Evolutionary conservation across 2,113 vertebrate species (phyloP), one percentile per base, ranked within the genome.

Genomic region (Caranx melampygus): DNA sequence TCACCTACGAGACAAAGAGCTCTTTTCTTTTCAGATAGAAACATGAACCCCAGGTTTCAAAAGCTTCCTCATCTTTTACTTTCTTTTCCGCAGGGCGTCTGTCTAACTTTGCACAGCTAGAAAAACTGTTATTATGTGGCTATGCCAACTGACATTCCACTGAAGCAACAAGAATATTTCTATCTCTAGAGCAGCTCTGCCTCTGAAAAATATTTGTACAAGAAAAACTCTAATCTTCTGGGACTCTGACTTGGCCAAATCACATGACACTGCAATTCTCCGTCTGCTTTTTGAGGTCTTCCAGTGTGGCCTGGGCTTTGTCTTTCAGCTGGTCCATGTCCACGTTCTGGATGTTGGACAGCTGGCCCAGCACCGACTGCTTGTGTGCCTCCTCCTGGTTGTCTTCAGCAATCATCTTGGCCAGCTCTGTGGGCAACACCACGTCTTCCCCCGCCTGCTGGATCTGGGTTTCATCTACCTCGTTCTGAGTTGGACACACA

Each of bases 391-490:
- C 97, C 79, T 99, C 97, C 87, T 98, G 96, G 58, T 96, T 96
- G 93, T 99, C 97, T 83, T 99, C 96, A 3, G 97, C 97, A 0
- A 99, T 99, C 98, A 99, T 99, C 96, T 98, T 98, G 88, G 97
- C 98, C 92, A 99, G 92, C 92, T 99, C 98, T 18, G 95, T 96
- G 65, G 98, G 98, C 80, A 99, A 90, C 75, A 96, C 95, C 90
- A 99, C 96, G 0, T 99, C 97, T 0, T 97, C 96, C 33, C 95
- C 95, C 0, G 97, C 97, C 89, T 97, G 93, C 91, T 99, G 98
- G 93, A 99, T 97, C 95, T 99, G 98, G 77, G 95, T 96, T 82
- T 98, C 98, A 1, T 99, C 98, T 0, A 92, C 63, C 81, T 98
- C 97, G 0, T 96, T 99, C 98, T 99, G 92, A 69, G 45, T 70